Evolutionary conservation across 2,888 invertebrate genomes (phyloP), one percentile per base, ranked within the genome.

Genomic region (Pseudococcus viburni): DNA sequence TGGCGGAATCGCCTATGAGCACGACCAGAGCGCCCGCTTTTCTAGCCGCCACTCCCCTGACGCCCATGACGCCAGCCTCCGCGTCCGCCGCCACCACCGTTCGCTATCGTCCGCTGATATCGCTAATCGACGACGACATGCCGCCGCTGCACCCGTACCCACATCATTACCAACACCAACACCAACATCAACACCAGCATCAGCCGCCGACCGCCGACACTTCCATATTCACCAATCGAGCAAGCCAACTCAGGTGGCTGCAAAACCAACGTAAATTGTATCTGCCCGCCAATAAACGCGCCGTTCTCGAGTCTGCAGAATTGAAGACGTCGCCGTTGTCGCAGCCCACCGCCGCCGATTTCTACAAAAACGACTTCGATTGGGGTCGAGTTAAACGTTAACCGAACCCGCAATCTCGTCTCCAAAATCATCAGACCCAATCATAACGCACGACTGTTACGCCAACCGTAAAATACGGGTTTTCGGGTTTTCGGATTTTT

Each of bases 211-310:
- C 33, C 6, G 46, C 19, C 59, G 64, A 85, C 59, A 42, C 33
- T 7, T 39, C 39, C 12, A 59, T 85, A 17, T 64, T 85, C 64
- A 85, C 55, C 12, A 85, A 85, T 64, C 85, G 85, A 19, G 42
- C 59, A 6, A 85, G 64, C 15, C 64, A 85, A 39, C 64, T 85
- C 9, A 12, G 85, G 39, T 85, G 85, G 85, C 11, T 85, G 17
- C 51, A 85, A 15, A 85, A 64, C 19, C 19, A 64, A 12, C 85
- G 85, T 11, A 55, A 64, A 7, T 64, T 59, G 11, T 64, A n/a
- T 9, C 8, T 46, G 19, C 9, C 80, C 2, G 33, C 17, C 46
- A 39, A 83, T 19, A 83, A 46, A 83, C 80, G 80, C 5, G 7
- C 46, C 33, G 8, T 42, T 22, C 19, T 46, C 19, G 80, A 46